Conservation (phyloP, 2,113 vertebrate species). For the Nibea coibor region DNA sequence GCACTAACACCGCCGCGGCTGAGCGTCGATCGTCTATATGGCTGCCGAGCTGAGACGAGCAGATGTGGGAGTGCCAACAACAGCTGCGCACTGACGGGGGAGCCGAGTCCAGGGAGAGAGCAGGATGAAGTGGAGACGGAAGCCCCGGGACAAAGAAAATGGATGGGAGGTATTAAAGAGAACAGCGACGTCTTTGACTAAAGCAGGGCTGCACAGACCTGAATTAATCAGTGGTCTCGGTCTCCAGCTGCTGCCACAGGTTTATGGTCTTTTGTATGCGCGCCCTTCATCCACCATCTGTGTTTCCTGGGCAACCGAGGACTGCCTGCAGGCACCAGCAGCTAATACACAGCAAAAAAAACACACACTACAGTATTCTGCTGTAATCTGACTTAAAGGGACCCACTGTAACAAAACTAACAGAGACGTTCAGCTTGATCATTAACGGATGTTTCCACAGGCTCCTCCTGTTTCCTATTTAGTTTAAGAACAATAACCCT, state of each 20-base stretch:
- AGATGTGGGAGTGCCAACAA: conserved; percentile 70
- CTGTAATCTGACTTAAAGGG: neutral
- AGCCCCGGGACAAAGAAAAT: conserved; percentile 59
- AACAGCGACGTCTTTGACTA: conserved; percentile 62
- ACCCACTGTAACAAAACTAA: neutral
- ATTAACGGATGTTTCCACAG: neutral
- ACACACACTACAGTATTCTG: conserved; percentile 10
- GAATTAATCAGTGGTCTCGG: conserved; percentile 63
- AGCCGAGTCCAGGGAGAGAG: conserved; percentile 28
- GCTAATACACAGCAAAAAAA: conserved; percentile 3
- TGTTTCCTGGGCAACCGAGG: conserved; percentile 76
- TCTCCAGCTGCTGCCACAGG: conserved; percentile 80
- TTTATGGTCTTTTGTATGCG: conserved; percentile 75
- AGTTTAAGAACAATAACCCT: neutral
- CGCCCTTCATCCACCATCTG: conserved; percentile 78
- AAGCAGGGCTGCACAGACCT: conserved; percentile 10
- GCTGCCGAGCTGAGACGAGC: conserved; percentile 59
- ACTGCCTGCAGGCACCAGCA: conserved; percentile 65
- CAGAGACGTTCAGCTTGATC: neutral
- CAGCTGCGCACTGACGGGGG: conserved; percentile 67
- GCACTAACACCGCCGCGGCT: conserved; percentile 23
- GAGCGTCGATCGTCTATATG: conserved; percentile 38
- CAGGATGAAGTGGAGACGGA: conserved; percentile 47
- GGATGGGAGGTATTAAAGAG: conserved; percentile 38
- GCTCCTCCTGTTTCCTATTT: neutral